Percentiles rank a stretch among this genome's conserved stretches.
phyloP scores from a whole-genome alignment of 2,797 vertebrate genomes.

The Sphenodon punctatus region DNA sequence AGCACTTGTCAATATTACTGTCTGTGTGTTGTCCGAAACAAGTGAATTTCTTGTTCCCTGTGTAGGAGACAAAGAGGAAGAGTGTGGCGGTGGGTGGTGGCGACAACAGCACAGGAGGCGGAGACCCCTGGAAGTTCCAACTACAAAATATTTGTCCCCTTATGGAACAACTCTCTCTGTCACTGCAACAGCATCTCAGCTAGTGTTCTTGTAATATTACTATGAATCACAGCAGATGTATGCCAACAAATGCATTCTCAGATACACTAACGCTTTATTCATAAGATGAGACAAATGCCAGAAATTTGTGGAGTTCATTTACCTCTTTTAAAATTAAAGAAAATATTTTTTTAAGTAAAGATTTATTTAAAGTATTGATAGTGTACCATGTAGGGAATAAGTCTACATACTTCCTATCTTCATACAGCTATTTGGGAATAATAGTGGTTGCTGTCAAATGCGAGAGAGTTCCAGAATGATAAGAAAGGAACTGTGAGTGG shows the following conservation, averaged over 20 bases:
- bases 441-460: slow-evolving; percentile 13
- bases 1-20: too few species aligned
- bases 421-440: not conserved
- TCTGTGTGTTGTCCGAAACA: too few species aligned
- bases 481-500: not conserved
- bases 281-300: not conserved
- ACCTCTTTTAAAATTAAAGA: not conserved
- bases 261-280: not conserved
- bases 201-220: not conserved
- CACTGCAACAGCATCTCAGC: not conserved
- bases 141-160: too few species aligned
- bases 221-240: not conserved
- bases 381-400: not conserved
- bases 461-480: slow-evolving; percentile 21
- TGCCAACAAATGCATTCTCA: not conserved
- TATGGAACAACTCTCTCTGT: too few species aligned
- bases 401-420: not conserved
- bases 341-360: not conserved
- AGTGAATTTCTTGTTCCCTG: too few species aligned
- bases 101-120: too few species aligned
- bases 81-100: too few species aligned
- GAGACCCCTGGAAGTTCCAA: too few species aligned
- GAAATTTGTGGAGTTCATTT: not conserved
- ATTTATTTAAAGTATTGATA: not conserved
- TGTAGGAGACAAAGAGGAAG: too few species aligned